Conservation (phyloP, 2,888 invertebrate genomes). For the Willowsia nigromaculata region DNA sequence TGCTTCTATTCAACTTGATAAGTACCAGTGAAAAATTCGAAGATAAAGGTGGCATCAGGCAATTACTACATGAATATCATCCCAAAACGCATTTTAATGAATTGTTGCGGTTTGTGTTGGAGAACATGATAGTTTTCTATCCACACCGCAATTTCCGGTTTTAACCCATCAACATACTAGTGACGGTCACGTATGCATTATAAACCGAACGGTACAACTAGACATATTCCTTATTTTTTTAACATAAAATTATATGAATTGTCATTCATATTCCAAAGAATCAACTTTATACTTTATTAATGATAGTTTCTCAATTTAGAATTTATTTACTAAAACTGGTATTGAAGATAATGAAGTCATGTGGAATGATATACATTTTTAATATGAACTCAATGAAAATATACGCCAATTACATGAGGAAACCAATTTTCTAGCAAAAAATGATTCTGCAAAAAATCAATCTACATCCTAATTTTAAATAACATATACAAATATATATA, state of each 20-base stretch:
- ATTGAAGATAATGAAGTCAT: neutral
- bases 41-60: no score
- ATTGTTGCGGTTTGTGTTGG: neutral
- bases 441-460: neutral
- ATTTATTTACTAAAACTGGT: neutral
- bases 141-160: neutral
- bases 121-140: neutral
- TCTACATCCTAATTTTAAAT: neutral
- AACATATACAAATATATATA: neutral
- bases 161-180: no score
- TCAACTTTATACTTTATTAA: no score
- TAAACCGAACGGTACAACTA: no score
- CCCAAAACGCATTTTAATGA: no score
- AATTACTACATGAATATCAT: no score
- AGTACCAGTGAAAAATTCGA: no score
- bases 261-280: no score
- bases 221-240: no score
- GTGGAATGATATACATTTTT: constrained; percentile 5
- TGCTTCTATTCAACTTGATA: constrained; percentile 65
- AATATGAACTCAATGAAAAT: neutral
- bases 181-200: no score
- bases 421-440: neutral
- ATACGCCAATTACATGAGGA: neutral
- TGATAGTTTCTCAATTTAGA: neutral
- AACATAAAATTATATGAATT: no score